A percentile compares a stretch with the other conserved stretches of the same genome.
These are phyloP conservation scores for Pao palembangensis DNA, from an alignment of 2,113 vertebrate genomes.

Conservation along the genomic window DNA sequence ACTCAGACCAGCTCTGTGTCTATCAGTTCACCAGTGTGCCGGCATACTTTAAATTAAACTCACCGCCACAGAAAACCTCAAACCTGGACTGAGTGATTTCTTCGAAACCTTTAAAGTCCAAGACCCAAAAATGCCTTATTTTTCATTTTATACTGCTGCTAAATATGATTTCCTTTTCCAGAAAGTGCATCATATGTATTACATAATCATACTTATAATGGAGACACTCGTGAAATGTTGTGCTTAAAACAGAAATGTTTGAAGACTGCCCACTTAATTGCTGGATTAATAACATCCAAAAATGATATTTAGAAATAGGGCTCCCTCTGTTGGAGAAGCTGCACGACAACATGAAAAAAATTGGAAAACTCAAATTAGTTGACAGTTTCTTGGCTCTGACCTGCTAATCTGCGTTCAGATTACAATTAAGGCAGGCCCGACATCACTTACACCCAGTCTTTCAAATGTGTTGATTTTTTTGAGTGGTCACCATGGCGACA, in stretches of 20 bases:
- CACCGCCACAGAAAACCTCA: too few relatives aligned
- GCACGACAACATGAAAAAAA: neutral
- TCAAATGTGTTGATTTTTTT: slow-evolving; percentile 17
- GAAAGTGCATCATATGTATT: neutral
- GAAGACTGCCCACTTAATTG: neutral
- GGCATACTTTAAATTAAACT: too few relatives aligned
- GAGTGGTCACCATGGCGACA: slow-evolving; percentile 47
- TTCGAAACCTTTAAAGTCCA: too few relatives aligned
- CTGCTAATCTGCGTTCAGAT: neutral
- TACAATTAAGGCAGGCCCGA: slow-evolving; percentile 3
- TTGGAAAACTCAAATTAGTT: neutral
- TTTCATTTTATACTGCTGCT: neutral
- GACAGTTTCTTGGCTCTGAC: neutral
- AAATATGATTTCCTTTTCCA: neutral
- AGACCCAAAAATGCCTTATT: too few relatives aligned
- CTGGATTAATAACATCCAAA: slow-evolving; percentile 17
- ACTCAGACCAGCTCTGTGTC: too few relatives aligned
- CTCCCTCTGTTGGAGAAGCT: slow-evolving; percentile 59
- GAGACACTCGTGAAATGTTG: too few relatives aligned
- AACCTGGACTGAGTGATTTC: too few relatives aligned
- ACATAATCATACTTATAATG: too few relatives aligned
- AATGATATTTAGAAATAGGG: slow-evolving; percentile 25
- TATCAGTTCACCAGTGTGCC: too few relatives aligned
- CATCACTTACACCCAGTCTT: neutral
- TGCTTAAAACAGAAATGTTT: neutral